Percentiles rank a stretch among this genome's conserved stretches.
These are phyloP conservation scores for Schizopygopsis malacanthus DNA, from an alignment of 2,797 vertebrate species.

Conservation along the genomic window DNA sequence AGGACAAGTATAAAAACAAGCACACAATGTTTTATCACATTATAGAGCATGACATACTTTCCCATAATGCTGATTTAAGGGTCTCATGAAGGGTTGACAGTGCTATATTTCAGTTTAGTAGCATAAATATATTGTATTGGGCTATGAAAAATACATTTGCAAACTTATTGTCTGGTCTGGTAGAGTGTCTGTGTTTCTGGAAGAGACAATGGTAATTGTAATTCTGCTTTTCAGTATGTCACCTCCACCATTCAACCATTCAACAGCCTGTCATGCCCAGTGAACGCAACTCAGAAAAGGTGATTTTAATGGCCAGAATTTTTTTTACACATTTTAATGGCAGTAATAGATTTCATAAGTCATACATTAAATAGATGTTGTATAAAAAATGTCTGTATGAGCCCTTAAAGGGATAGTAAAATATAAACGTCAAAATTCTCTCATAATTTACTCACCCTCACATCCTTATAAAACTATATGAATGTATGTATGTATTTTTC, in stretches of 20 bases:
- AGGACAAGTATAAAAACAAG: background rate
- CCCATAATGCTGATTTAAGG: background rate
- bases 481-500: background rate
- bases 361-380: background rate
- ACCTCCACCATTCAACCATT: background rate
- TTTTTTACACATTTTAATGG: background rate
- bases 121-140: background rate
- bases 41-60: background rate
- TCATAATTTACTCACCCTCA: background rate
- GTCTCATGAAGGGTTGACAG: background rate
- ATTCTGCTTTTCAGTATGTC: constrained; percentile 46
- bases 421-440: background rate
- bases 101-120: background rate
- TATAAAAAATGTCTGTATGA: background rate
- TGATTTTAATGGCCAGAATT: background rate
- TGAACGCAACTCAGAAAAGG: background rate
- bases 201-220: constrained; percentile 17
- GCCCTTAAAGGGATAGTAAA: background rate
- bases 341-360: background rate
- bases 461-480: background rate
- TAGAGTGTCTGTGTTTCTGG: constrained; percentile 22
- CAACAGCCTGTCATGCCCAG: background rate
- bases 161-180: background rate
- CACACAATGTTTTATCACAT: background rate
- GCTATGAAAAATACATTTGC: background rate